These are phyloP conservation scores for Chelonoidis abingdonii DNA, from an alignment of 2,113 vertebrate species.

Conservation along the genomic window DNA sequence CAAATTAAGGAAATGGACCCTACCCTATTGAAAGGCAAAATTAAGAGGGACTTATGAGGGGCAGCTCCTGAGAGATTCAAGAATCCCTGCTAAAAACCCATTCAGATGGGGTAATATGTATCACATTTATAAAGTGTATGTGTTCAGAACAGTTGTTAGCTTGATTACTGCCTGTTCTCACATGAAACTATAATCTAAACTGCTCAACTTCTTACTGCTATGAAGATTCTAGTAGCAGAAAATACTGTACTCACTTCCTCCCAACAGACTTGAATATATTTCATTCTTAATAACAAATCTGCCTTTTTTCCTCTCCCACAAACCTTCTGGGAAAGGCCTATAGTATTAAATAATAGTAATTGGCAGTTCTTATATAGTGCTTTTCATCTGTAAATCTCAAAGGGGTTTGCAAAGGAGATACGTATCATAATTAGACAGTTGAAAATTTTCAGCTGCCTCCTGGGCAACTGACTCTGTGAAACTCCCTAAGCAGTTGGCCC, in stretches of 20 bases:
- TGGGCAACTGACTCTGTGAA: neutral
- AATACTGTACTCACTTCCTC: neutral
- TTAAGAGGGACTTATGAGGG: neutral
- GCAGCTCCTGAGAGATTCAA: neutral
- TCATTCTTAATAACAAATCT: neutral
- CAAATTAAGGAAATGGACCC: neutral
- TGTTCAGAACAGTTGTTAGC: neutral
- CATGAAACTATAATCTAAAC: neutral
- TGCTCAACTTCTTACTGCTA: neutral
- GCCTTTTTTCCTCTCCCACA: neutral
- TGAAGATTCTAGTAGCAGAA: neutral
- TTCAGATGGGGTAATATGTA: neutral
- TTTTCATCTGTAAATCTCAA: neutral
- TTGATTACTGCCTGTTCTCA: neutral
- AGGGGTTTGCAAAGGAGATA: neutral
- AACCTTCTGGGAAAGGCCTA: neutral
- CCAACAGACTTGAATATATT: rapidly evolving
- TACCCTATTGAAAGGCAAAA: neutral
- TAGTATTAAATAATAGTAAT: neutral
- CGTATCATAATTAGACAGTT: neutral
- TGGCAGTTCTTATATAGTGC: neutral
- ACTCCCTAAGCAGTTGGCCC: neutral
- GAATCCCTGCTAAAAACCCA: neutral
- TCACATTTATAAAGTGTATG: neutral
- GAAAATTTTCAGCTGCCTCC: neutral